phyloP scores from a whole-genome alignment of 2,888 invertebrate genomes.

The Heterodera filipjevi region DNA sequence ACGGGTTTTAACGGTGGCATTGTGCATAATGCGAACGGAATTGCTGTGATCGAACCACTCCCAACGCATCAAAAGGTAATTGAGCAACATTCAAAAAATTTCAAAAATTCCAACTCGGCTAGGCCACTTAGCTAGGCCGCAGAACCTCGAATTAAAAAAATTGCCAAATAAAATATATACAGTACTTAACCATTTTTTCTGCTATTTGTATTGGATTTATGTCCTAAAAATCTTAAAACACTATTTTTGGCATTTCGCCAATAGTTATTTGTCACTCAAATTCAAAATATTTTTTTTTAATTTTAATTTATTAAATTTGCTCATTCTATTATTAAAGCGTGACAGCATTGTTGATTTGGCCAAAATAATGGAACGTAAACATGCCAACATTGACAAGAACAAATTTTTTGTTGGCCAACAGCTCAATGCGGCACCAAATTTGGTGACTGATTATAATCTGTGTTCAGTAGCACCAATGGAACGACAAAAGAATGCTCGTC shows the following conservation, averaged over 20 bases:
- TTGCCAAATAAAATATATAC: no score
- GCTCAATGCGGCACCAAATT: background rate
- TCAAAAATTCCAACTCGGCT: background rate
- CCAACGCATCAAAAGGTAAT: background rate
- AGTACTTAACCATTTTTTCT: no score
- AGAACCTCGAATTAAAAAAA: no score
- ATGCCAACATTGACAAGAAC: background rate
- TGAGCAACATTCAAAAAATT: no score
- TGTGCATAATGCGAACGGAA: background rate
- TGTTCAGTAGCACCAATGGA: background rate
- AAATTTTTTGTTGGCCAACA: background rate
- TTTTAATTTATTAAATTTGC: background rate
- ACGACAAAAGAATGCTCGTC: background rate
- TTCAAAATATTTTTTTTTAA: no score
- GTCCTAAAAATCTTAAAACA: no score
- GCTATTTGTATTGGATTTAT: no score
- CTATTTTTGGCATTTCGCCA: no score
- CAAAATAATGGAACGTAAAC: background rate
- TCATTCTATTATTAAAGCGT: background rate
- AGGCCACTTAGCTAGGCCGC: no score
- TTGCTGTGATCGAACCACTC: background rate
- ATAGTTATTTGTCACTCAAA: no score
- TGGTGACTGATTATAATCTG: background rate
- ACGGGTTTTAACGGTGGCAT: background rate
- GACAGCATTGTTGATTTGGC: constrained; percentile 4